A percentile compares a stretch with the other conserved stretches of the same genome.
phyloP scores from a whole-genome alignment of 2,888 invertebrate species.

The Pyrrhia umbra region DNA sequence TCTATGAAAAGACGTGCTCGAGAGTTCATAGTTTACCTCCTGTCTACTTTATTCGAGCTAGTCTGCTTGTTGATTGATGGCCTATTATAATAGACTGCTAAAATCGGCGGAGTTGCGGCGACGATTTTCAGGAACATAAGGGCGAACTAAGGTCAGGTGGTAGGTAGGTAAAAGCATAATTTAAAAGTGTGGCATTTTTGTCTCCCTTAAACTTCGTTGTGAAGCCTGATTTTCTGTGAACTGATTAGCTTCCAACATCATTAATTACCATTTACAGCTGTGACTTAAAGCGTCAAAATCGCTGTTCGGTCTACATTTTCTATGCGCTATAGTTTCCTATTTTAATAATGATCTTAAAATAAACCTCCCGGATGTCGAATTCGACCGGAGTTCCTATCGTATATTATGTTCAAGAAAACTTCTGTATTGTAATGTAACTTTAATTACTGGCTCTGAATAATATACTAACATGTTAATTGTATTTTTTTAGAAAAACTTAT shows the following conservation, averaged over 20 bases:
- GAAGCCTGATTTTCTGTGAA: no score
- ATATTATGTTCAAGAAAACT: background rate
- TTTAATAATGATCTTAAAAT: conserved; percentile 29
- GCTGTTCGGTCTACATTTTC: background rate
- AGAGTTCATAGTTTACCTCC: background rate
- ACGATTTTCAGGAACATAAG: background rate
- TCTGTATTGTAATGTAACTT: no score
- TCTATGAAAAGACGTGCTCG: background rate
- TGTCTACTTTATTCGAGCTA: background rate
- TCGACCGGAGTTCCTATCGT: background rate
- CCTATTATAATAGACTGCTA: background rate
- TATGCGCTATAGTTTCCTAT: background rate
- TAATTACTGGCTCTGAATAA: no score
- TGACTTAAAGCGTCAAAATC: background rate
- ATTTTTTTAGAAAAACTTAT: no score
- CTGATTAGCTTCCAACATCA: no score
- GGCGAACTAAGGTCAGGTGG: background rate
- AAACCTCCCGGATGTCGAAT: conserved; percentile 32
- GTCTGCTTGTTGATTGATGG: conserved; percentile 1
- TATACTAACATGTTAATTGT: no score
- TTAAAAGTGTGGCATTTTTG: no score
- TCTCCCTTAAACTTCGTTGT: no score
- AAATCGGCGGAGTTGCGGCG: background rate
- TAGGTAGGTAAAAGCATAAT: no score
- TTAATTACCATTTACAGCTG: background rate